Conservation (phyloP, 2,797 vertebrate genomes). For the Podarcis siculus region DNA sequence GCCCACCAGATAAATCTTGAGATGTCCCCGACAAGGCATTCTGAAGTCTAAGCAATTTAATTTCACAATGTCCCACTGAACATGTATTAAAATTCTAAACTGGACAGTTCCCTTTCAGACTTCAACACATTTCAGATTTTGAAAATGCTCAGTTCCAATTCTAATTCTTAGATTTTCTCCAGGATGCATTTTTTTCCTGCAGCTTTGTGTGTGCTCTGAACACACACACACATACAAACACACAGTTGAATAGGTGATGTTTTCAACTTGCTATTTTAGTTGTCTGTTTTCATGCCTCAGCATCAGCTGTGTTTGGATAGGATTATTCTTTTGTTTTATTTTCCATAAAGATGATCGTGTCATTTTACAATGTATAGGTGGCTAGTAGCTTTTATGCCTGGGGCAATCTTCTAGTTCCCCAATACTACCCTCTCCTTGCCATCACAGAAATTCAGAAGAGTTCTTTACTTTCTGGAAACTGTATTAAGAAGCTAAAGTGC, state of each 20-base stretch:
- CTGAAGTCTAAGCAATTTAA: too few relatives aligned
- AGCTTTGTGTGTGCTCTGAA: too few relatives aligned
- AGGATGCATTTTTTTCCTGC: not conserved
- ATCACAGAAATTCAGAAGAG: not conserved
- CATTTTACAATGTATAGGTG: constrained; percentile 53
- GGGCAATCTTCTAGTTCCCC: not conserved
- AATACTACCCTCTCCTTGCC: fast-evolving
- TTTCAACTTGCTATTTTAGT: not conserved
- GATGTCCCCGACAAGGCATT: too few relatives aligned
- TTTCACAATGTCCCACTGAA: too few relatives aligned
- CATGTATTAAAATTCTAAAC: not conserved
- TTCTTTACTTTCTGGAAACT: not conserved
- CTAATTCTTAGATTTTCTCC: not conserved
- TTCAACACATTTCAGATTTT: too few relatives aligned
- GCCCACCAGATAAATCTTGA: too few relatives aligned
- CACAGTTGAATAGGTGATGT: not conserved
- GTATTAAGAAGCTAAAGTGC: not conserved
- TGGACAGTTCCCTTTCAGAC: not conserved
- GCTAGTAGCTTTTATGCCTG: not conserved
- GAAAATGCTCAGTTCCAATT: too few relatives aligned
- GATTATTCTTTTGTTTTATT: constrained; percentile 4
- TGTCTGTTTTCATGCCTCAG: not conserved
- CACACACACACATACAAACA: not conserved
- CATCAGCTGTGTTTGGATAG: constrained; percentile 69
- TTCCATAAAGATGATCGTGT: constrained; percentile 55